Percentiles rank a stretch among this genome's conserved stretches.
phyloP scores from a whole-genome alignment of 2,797 vertebrate species.

The Phrynocephalus forsythii region DNA sequence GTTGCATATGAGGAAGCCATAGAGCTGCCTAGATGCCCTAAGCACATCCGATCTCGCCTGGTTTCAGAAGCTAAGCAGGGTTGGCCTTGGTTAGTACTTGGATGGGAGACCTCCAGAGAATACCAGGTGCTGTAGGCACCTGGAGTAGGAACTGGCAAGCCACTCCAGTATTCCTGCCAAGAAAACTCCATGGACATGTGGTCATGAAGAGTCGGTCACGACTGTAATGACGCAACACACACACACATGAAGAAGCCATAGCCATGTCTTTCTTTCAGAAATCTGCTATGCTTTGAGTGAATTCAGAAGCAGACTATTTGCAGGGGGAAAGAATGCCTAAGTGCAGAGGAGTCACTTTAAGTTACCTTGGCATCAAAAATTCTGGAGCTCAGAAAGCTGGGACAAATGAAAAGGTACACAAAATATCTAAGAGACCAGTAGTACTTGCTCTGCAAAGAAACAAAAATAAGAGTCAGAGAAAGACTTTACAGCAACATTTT shows the following conservation, averaged over 20 bases:
- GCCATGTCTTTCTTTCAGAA: too few species aligned
- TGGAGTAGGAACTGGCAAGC: too few species aligned
- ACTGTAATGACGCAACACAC: too few species aligned
- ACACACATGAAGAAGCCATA: not conserved
- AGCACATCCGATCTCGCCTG: too few species aligned
- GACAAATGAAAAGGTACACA: not conserved
- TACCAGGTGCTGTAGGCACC: too few species aligned
- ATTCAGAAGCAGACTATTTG: not conserved
- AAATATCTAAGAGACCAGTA: not conserved
- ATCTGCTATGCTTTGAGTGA: not conserved
- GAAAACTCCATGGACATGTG: too few species aligned
- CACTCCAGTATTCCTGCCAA: too few species aligned
- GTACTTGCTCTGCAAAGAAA: not conserved
- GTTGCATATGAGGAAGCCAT: not conserved
- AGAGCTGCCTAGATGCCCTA: too few species aligned
- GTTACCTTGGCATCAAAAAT: not conserved
- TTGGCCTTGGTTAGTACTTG: too few species aligned
- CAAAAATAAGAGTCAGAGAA: not conserved
- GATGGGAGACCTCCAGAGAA: too few species aligned
- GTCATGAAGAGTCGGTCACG: too few species aligned
- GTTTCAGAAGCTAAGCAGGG: too few species aligned
- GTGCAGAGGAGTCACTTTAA: not conserved
- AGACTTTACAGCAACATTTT: not conserved
- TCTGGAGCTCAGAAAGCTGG: not conserved
- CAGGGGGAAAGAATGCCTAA: not conserved